Evolutionary conservation across 2,888 invertebrate genomes (phyloP).

Genomic region (Athalia cordata): DNA sequence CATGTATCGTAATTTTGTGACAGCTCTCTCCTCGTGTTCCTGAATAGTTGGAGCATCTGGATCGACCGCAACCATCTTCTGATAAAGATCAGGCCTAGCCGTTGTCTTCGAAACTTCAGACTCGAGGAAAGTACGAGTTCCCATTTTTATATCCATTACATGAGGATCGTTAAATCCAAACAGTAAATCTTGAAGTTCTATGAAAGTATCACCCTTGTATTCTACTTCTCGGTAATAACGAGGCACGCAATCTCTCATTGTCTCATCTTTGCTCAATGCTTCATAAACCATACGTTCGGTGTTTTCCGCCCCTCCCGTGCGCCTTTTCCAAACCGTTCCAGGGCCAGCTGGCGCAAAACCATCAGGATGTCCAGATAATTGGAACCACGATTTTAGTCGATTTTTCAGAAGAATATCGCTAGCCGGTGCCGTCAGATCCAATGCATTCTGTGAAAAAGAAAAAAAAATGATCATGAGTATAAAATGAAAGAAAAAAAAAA

Average conservation of each 20-base stretch:
- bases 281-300: conserved; percentile 88
- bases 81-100: conserved; percentile 90
- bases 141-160: conserved; percentile 99
- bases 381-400: conserved; percentile 84
- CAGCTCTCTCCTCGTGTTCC: conserved; percentile 87
- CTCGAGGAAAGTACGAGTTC: conserved; percentile 95
- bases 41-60: conserved; percentile 88
- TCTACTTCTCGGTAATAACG: conserved; percentile 89
- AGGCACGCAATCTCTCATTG: conserved; percentile 85
- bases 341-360: conserved; percentile 95
- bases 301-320: conserved; percentile 81
- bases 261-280: conserved; percentile 84
- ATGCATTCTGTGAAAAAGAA: conserved; percentile 83
- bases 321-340: conserved; percentile 95
- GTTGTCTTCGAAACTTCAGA: conserved; percentile 93
- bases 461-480: conserved; percentile 22
- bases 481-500: conserved; percentile 44
- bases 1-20: conserved; percentile 98
- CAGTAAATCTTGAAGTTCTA: conserved; percentile 95
- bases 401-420: conserved; percentile 89
- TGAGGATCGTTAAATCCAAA: conserved; percentile 93
- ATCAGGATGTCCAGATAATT: conserved; percentile 94
- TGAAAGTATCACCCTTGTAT: conserved; percentile 88
- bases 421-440: conserved; percentile 93
- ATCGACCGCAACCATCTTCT: conserved; percentile 96